A percentile compares a stretch with the other conserved stretches of the same genome.
Evolutionary conservation across 2,888 invertebrate species (phyloP).

Genomic region (Cancer borealis): DNA sequence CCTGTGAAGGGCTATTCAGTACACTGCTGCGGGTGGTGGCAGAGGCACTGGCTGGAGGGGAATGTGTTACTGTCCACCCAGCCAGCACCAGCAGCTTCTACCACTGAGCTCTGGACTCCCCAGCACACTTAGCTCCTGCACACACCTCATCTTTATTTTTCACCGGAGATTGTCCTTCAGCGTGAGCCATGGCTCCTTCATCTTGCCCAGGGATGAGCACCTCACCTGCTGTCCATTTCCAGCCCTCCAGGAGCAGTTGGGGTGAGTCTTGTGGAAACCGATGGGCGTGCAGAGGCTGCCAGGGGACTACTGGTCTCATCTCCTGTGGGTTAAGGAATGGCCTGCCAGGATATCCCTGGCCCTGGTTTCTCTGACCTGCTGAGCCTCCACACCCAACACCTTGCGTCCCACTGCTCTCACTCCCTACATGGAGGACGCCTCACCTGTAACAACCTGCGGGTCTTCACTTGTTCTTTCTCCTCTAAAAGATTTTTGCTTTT

Average conservation of each 20-base stretch:
- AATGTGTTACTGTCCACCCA: background rate
- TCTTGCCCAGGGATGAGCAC: background rate
- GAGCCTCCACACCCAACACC: background rate
- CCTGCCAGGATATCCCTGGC: background rate
- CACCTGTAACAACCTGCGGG: background rate
- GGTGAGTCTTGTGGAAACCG: conserved; percentile 2
- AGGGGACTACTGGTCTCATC: background rate
- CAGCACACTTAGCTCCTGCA: conserved; percentile 16
- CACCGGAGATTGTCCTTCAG: conserved; percentile 23
- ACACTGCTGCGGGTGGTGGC: background rate
- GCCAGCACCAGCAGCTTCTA: conserved; percentile 8
- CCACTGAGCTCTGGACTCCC: conserved; percentile 21
- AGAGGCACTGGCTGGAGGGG: conserved; percentile 1
- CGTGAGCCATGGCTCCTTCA: conserved; percentile 10
- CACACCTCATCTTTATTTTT: conserved; percentile 1
- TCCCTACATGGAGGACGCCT: background rate
- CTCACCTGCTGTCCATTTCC: conserved; percentile 41
- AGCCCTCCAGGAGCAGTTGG: conserved; percentile 1
- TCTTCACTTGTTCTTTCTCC: background rate
- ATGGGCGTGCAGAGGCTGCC: background rate
- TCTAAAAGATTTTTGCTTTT: background rate
- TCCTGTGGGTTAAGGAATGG: background rate
- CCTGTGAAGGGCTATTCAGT: background rate
- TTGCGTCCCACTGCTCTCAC: conserved; percentile 1
- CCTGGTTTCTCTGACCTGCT: background rate